Conservation (phyloP, 1,140 invertebrate genomes). For the Protaetia brevitarsis region DNA sequence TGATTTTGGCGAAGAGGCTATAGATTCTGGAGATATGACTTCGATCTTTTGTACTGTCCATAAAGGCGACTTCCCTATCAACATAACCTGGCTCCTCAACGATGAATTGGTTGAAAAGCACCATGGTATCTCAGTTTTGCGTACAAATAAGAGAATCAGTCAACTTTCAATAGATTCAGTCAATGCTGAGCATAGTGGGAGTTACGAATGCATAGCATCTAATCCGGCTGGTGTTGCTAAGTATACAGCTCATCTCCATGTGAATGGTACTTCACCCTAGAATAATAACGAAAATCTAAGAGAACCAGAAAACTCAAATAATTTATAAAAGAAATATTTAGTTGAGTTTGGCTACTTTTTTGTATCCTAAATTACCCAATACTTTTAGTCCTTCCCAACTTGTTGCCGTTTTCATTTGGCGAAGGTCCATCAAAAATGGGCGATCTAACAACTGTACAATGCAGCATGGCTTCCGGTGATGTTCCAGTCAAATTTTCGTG, state of each 20-base stretch:
- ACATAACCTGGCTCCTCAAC: slow-evolving; percentile 52
- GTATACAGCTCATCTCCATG: slow-evolving; percentile 64
- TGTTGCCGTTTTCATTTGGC: slow-evolving; percentile 65
- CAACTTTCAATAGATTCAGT: slow-evolving; percentile 74
- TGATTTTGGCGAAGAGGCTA: slow-evolving; percentile 59
- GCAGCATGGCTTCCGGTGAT: slow-evolving; percentile 39
- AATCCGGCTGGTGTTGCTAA: slow-evolving; percentile 66
- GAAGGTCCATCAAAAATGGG: slow-evolving; percentile 53
- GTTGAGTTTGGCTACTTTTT: background rate
- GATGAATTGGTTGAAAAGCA: slow-evolving; percentile 38
- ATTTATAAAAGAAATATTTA: no score
- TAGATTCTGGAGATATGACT: slow-evolving; percentile 45
- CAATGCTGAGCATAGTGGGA: slow-evolving; percentile 69
- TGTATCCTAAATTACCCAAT: background rate
- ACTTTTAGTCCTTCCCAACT: slow-evolving; percentile 53
- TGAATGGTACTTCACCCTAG: slow-evolving; percentile 62
- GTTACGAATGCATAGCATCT: slow-evolving; percentile 67
- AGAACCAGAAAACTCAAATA: no score
- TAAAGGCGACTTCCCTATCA: slow-evolving; percentile 40
- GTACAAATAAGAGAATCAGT: slow-evolving; percentile 66
- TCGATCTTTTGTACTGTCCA: slow-evolving; percentile 40
- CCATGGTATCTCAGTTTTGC: slow-evolving; percentile 41
- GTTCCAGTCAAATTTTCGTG: slow-evolving; percentile 47
- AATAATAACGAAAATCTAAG: slow-evolving; percentile 48
- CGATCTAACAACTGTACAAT: slow-evolving; percentile 44